These are phyloP conservation scores for Clunio marinus DNA, from an alignment of 2,888 invertebrate genomes.

Conservation along the genomic window DNA sequence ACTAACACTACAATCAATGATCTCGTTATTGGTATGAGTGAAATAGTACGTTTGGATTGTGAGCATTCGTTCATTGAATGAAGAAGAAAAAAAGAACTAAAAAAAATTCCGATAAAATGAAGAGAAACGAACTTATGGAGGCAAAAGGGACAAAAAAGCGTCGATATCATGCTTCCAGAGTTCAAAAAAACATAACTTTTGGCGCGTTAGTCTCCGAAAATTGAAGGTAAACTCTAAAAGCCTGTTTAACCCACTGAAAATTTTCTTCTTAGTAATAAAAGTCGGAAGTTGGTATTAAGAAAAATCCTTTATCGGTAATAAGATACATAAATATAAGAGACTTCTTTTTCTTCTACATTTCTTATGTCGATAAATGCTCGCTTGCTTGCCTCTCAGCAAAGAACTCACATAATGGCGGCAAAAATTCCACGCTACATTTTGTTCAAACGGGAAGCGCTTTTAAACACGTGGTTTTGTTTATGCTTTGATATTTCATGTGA, in stretches of 20 bases:
- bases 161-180: constrained; percentile 5
- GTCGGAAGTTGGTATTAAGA: no score
- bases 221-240: not conserved
- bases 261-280: no score
- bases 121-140: constrained; percentile 31
- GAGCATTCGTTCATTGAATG: constrained; percentile 19
- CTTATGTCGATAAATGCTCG: not conserved
- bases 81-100: not conserved
- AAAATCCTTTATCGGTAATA: no score
- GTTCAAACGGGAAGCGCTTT: constrained; percentile 12
- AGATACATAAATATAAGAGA: no score
- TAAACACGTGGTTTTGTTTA: constrained; percentile 39
- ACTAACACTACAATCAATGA: constrained; percentile 1
- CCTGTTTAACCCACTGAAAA: not conserved
- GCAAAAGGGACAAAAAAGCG: constrained; percentile 18
- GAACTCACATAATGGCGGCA: constrained; percentile 36
- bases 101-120: constrained; percentile 31
- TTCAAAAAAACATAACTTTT: constrained; percentile 1
- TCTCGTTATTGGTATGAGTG: no score
- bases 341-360: not conserved
- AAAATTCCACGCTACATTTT: constrained; percentile 33
- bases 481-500: constrained; percentile 30
- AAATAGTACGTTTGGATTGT: not conserved
- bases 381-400: not conserved
- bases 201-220: not conserved